Evolutionary conservation across 2,113 vertebrate species (phyloP).

Genomic region (Axis porcinus): DNA sequence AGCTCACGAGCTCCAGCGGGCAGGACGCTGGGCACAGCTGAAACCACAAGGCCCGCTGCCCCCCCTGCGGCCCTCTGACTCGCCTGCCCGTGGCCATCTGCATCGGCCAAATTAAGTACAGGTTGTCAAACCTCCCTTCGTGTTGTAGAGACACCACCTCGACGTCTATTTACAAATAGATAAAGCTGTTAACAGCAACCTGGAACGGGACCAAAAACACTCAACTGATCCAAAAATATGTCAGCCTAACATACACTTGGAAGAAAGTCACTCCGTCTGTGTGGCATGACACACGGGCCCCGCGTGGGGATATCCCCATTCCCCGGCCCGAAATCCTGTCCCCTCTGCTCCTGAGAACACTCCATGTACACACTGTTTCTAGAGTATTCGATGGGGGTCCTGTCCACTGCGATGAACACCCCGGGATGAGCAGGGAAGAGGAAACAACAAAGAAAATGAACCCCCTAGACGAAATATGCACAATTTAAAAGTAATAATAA

Average conservation of each 20-base stretch:
- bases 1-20: neutral
- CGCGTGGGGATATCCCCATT: neutral
- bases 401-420: neutral
- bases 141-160: neutral
- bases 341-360: neutral
- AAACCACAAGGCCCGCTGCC: neutral
- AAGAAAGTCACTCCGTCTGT: neutral
- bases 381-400: neutral
- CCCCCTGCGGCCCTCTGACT: neutral
- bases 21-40: neutral
- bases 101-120: neutral
- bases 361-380: neutral
- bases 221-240: slow-evolving; percentile 30
- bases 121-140: slow-evolving; percentile 6
- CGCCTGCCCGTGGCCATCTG: neutral
- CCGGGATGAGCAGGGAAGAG: neutral
- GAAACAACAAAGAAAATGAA: neutral
- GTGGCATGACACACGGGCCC: neutral
- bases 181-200: slow-evolving; percentile 41
- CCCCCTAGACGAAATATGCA: neutral
- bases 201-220: slow-evolving; percentile 46
- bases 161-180: slow-evolving; percentile 45
- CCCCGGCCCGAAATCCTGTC: neutral
- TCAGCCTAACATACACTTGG: neutral
- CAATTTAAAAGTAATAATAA: neutral